Percentiles rank a stretch among this genome's conserved stretches.
phyloP scores from a whole-genome alignment of 2,888 invertebrate species.

The Cylindroiulus punctatus region DNA sequence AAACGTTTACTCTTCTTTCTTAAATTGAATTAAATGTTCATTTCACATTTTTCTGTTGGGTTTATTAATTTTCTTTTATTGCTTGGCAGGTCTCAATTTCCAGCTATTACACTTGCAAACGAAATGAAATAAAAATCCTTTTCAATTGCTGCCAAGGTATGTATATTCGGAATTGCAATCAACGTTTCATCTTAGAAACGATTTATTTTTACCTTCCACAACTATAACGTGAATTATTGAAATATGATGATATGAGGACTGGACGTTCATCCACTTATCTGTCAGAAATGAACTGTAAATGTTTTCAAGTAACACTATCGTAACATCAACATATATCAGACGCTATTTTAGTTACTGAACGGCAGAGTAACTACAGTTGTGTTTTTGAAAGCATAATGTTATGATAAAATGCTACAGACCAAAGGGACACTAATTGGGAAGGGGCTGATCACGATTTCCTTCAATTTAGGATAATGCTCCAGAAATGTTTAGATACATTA shows the following conservation, averaged over 20 bases:
- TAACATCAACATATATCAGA: too few relatives aligned
- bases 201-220: not conserved
- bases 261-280: too few relatives aligned
- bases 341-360: too few relatives aligned
- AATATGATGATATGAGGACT: too few relatives aligned
- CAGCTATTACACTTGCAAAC: not conserved
- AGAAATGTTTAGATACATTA: not conserved
- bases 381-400: too few relatives aligned
- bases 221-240: not conserved
- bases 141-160: not conserved
- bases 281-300: too few relatives aligned
- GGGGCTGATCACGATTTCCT: constrained; percentile 19
- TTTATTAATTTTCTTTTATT: not conserved
- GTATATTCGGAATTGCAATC: not conserved
- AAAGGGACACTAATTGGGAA: constrained; percentile 3
- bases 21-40: not conserved
- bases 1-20: not conserved
- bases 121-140: not conserved
- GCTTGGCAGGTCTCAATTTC: not conserved
- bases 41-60: not conserved
- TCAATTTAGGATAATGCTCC: not conserved
- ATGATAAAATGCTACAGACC: not conserved
- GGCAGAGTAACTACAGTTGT: too few relatives aligned
- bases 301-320: too few relatives aligned
- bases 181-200: not conserved